Evolutionary conservation across 2,797 vertebrate genomes (phyloP), one percentile per base, ranked within the genome.

Genomic region (Thaleichthys pacificus): DNA sequence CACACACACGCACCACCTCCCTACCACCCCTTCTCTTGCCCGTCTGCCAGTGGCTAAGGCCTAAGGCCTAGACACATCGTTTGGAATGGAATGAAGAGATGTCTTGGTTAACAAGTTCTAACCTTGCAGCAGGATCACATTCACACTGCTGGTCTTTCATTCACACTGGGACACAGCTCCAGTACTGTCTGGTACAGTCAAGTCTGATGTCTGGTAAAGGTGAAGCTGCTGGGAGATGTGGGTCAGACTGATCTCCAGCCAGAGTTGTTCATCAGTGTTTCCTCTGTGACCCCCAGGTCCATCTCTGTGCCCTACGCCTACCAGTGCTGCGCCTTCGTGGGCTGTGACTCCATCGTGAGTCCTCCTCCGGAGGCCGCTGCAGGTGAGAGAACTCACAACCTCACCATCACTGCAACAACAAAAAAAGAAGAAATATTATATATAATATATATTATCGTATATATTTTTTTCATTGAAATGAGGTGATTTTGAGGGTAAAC

Each of bases 281-380:
- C 21, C 66, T 17, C n/a, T 68, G 42, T 69, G 57, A 61, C 82
- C 73, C 89, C 72, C 71, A 99, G 98, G 92, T 97, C 96, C 24
- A 93, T 99, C 76, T 97, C 96, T 15, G 95, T 99, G 63, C 96
- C 98, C 0, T 99, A 99, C 49, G 97, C 98, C 70, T 99, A 99
- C 87, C 98, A 99, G 86, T 99, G 98, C 89, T 99, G 98, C 87
- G 95, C 96, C 0, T 99, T 99, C 82, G 94, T 96, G 79, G 95
- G 93, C 11, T 98, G 96, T 82, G 95, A 97, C 77, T 92, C 95
- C 35, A 86, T 91, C 0, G 80, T 84, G 7, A 92, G 89, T 80
- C 87, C 92, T 6, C 89, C 93, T 12, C 86, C 91, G 49, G 95
- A 95, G 65, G 93, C 91, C 47, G 77, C 77, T 9, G 54, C 86